Evolutionary conservation across 2,113 vertebrate genomes (phyloP).

Genomic region (Silurus meridionalis): DNA sequence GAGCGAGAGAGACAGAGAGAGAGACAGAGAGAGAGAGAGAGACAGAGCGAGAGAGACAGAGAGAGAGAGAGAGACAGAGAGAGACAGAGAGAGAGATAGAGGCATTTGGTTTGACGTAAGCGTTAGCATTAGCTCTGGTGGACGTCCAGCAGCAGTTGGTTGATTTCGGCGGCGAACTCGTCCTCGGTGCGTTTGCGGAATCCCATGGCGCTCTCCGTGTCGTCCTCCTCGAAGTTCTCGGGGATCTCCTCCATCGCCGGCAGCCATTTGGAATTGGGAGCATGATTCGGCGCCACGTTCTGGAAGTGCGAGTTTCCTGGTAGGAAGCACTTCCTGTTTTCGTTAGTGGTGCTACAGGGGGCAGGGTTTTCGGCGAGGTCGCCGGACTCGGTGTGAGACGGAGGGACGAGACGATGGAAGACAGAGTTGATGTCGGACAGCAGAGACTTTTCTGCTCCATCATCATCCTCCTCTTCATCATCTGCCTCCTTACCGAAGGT

Average conservation of each 20-base stretch:
- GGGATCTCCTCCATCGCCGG: constrained; percentile 99
- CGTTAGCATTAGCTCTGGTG: constrained; percentile 81
- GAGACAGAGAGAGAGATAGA: too few relatives aligned
- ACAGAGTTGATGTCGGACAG: constrained; percentile 96
- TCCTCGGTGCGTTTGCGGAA: constrained; percentile 75
- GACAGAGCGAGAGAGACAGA: too few relatives aligned
- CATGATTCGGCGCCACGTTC: constrained; percentile 70
- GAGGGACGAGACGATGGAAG: constrained; percentile 89
- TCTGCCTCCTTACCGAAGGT: constrained; percentile 90
- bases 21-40: too few relatives aligned
- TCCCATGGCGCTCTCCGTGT: constrained; percentile 88
- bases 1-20: neutral
- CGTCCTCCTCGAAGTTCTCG: constrained; percentile 95
- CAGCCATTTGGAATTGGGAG: constrained; percentile 88
- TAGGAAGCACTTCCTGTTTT: constrained; percentile 82
- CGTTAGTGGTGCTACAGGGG: constrained; percentile 72
- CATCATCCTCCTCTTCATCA: constrained; percentile 67
- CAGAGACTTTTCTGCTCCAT: constrained; percentile 75
- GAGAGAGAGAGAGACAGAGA: too few relatives aligned
- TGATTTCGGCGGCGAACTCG: constrained; percentile 95
- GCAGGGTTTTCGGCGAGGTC: constrained; percentile 64
- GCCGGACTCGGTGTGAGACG: constrained; percentile 80
- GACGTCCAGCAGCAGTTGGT: constrained; percentile 94
- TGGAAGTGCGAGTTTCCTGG: constrained; percentile 90
- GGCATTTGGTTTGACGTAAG: neutral